phyloP scores from a whole-genome alignment of 1,140 invertebrate genomes.

The Penaeus vannamei region DNA sequence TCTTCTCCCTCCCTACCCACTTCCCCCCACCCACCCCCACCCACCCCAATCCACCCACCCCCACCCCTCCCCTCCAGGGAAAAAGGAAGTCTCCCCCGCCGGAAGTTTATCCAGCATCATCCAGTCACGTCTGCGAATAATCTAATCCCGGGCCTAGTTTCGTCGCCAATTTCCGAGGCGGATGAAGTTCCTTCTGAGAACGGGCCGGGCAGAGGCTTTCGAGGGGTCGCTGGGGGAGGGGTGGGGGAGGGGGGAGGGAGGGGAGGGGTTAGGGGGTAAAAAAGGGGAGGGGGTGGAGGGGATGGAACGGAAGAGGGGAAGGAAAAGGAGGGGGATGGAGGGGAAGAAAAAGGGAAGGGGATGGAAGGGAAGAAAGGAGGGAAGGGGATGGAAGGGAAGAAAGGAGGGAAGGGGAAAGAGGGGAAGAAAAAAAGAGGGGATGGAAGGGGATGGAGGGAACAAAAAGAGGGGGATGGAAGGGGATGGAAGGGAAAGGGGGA shows the following conservation, averaged over 20 bases:
- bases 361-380: too few species aligned
- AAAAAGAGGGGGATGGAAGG: not conserved
- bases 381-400: too few species aligned
- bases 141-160: slow-evolving; percentile 1
- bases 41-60: not conserved
- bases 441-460: too few species aligned
- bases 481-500: too few species aligned
- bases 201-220: not conserved
- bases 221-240: not conserved
- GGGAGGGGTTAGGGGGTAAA: not conserved
- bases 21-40: not conserved
- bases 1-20: too few species aligned
- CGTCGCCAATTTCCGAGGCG: slow-evolving; percentile 18
- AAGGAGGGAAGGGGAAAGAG: too few species aligned
- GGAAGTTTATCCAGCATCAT: not conserved
- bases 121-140: slow-evolving; percentile 24
- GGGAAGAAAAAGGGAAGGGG: too few species aligned
- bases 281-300: too few species aligned
- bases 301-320: too few species aligned
- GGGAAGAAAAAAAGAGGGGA: not conserved
- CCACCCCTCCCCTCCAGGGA: not conserved
- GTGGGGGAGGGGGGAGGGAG: not conserved
- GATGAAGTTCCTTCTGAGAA: too few species aligned
- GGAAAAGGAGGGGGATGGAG: too few species aligned
- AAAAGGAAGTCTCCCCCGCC: not conserved